Percentiles rank a stretch among this genome's conserved stretches.
phyloP scores from a whole-genome alignment of 2,888 invertebrate genomes.

The Elysia crispata region DNA sequence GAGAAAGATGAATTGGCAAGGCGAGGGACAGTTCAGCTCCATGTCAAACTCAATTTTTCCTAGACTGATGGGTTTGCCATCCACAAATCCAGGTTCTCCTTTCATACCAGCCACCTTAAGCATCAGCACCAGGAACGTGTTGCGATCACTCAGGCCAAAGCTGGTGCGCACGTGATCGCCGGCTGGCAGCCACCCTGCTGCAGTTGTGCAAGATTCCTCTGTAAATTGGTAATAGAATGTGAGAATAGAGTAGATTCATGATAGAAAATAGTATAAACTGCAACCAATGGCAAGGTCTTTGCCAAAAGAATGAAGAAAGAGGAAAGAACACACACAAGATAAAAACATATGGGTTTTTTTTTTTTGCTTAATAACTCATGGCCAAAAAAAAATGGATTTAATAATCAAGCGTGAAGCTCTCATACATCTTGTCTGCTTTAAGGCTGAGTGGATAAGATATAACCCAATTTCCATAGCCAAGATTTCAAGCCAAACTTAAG shows the following conservation, averaged over 20 bases:
- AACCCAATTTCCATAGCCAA: too few relatives aligned
- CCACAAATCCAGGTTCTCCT: constrained; percentile 73
- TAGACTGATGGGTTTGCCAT: constrained; percentile 76
- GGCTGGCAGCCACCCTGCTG: constrained; percentile 79
- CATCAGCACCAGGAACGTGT: constrained; percentile 79
- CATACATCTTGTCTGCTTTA: too few relatives aligned
- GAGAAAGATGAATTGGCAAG: constrained; percentile 80
- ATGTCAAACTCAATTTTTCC: constrained; percentile 80
- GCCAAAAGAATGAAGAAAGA: neutral
- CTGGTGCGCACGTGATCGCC: constrained; percentile 79
- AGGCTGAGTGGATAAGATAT: too few relatives aligned
- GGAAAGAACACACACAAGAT: neutral
- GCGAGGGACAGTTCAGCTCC: constrained; percentile 79
- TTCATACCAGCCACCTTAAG: constrained; percentile 79
- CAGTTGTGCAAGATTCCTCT: constrained; percentile 74
- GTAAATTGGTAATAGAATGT: too few relatives aligned
- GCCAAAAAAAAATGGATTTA: too few relatives aligned
- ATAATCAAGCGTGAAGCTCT: too few relatives aligned
- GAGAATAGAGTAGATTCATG: neutral
- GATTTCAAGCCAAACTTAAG: too few relatives aligned
- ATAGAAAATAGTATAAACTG: neutral
- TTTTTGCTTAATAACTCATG: too few relatives aligned
- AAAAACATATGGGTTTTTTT: too few relatives aligned
- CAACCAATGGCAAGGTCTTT: neutral
- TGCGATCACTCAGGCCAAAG: constrained; percentile 78